Base-by-base conservation (phyloP, 2,113 vertebrate species). In the Neopipo cinnamomea region DNA sequence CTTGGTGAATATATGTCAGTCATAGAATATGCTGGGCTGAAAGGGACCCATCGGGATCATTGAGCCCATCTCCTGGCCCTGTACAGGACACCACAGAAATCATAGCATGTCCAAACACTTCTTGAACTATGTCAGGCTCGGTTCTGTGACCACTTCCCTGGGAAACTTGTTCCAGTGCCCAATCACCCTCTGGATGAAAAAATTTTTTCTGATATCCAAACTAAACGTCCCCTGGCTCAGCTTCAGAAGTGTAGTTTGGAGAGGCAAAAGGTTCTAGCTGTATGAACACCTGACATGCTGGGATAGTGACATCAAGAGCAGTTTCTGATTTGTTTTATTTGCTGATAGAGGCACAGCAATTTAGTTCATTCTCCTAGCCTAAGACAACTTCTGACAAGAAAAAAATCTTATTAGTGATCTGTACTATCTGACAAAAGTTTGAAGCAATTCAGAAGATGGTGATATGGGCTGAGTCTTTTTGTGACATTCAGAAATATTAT, bases 241-340 rank as follows among this genome's bases (percentile, higher is more conserved):
- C 67, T 66, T 33, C 33, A 4, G 27, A 25, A 91, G 8, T 11
- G 11, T 30, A 37, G 27, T 68, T 91, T 16, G 14, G 7, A n/a
- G 35, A 75, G 8, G 22, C 21, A 91, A 85, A 91, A 79, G n/a
- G 0, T 22, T 52, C 71, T 58, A 67, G 16, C 12, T 72, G 14
- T 24, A 31, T 71, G 50, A 78, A 74, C 1, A 5, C 8, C 35
- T 4, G n/a, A 15, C 6, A 6, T 6, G 2, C 1, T 23, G 44
- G n/a, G 14, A 50, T 58, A n/a, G 9, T 71, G n/a, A 19, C 11
- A 31, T 41, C n/a, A 78, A 31, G 11, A 63, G 9, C 6, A 59
- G 3, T 75, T 37, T 82, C 31, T 62, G 14, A 27, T 76, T 76
- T 44, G 4, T 47, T 88, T 78, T 58, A 27, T 72, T 49, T 85